Evolutionary conservation across 2,113 vertebrate species (phyloP).

Genomic region (Nothocercus julius): DNA sequence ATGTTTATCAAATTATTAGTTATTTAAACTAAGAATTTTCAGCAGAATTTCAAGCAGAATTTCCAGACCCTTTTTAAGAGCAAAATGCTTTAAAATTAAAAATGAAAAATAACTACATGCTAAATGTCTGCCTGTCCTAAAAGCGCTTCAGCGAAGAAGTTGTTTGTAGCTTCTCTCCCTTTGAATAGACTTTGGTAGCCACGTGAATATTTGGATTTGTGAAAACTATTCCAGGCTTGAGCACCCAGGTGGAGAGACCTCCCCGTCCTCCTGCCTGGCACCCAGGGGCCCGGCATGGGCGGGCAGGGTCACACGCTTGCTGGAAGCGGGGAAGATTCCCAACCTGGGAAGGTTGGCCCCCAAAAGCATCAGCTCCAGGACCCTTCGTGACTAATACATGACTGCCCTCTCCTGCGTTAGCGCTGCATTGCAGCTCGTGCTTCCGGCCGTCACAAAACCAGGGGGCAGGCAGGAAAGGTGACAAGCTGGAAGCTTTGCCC

Average conservation of each 20-base stretch:
- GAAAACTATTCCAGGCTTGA: background rate
- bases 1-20: background rate
- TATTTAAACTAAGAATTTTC: background rate
- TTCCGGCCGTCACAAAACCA: accelerated
- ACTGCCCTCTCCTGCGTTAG: slow-evolving; percentile 50
- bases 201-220: background rate
- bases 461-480: background rate
- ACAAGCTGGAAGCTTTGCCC: accelerated
- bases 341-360: background rate
- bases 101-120: background rate
- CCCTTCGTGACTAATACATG: background rate
- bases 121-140: background rate
- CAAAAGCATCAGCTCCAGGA: background rate
- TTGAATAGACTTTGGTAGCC: background rate
- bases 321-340: accelerated
- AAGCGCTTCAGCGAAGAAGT: accelerated
- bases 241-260: too few relatives aligned
- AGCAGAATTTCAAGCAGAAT: background rate
- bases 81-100: background rate
- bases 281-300: background rate
- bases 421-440: background rate
- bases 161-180: background rate
- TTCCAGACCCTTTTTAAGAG: background rate
- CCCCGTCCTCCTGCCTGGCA: background rate
- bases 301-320: background rate